Evolutionary conservation across 2,113 vertebrate species (phyloP), one percentile per base, ranked within the genome.

Genomic region (Clarias batrachus): DNA sequence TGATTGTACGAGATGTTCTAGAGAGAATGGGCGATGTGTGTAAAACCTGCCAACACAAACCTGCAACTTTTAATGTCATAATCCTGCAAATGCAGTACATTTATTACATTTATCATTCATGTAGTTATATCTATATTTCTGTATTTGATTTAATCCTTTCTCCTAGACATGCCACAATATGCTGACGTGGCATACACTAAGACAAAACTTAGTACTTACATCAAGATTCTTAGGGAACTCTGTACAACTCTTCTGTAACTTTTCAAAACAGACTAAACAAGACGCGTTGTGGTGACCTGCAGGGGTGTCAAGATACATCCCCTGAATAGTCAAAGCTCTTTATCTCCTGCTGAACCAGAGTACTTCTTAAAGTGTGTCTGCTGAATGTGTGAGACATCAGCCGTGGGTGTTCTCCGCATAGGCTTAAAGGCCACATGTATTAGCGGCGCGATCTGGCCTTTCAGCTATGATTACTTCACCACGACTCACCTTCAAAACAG

Each of bases 401-500:
- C 3, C 76, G 87, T 86, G 56, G 87, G 89, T 21, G 89, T 90
- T 88, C 77, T 84, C 56, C 0, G 70, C 77, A 81, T 41, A 78
- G 84, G 78, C 81, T 81, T 87, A 86, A 89, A 89, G 89, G 76
- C 80, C 84, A 88, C 71, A 71, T 71, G 83, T 81, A 25, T 33
- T 76, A 88, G 80, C 65, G 30, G n/a, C 84, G 66, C 33, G 77
- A 84, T 81, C 63, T 23, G 83, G 66, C 56, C 77, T 78, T 88
- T 88, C 56, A 77, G 80, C 77, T 85, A 81, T 81, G 71, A 86
- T 88, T 84, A 77, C 73, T 86, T 62, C 76, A 56, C 66, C 59
- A 30, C 12, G 33, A 41, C 65, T 56, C 81, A 81, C 80, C 83
- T 86, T 84, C 37, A 86, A 48, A 71, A 41, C 81, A 23, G 30